Evolutionary conservation across 1,140 invertebrate genomes (phyloP).

Genomic region (Drosophila navojoa): DNA sequence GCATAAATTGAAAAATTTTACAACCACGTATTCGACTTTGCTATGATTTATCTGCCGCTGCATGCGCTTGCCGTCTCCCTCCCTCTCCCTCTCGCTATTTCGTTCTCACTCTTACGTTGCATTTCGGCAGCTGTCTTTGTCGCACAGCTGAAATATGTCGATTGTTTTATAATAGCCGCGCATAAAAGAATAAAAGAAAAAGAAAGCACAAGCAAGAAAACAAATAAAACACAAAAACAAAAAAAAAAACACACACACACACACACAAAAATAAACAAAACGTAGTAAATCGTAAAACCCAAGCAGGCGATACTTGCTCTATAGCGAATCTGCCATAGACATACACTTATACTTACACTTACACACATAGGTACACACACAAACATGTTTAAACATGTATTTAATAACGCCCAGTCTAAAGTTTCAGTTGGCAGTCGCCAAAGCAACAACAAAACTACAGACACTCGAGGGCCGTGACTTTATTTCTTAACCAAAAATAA

Average conservation of each 20-base stretch:
- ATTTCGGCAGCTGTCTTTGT: constrained; percentile 7
- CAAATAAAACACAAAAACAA: constrained; percentile 25
- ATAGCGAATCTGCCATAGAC: constrained; percentile 6
- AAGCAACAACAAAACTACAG: constrained; percentile 54
- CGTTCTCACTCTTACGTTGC: neutral
- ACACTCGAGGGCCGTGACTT: constrained; percentile 66
- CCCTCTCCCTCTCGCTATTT: neutral
- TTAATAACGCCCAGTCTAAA: constrained; percentile 3
- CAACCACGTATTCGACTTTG: constrained; percentile 51
- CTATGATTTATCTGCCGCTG: constrained; percentile 49
- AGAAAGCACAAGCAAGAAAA: constrained; percentile 16
- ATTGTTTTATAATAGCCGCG: constrained; percentile 48
- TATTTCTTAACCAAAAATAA: constrained; percentile 43
- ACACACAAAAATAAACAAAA: constrained; percentile 22
- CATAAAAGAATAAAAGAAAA: constrained; percentile 31
- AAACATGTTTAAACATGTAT: neutral
- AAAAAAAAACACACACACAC: too few relatives aligned
- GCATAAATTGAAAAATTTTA: constrained; percentile 65
- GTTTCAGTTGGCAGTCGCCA: constrained; percentile 27
- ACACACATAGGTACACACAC: neutral
- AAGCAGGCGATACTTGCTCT: constrained; percentile 22
- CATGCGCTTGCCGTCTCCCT: neutral
- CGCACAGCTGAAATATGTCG: constrained; percentile 49
- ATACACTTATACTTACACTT: neutral
- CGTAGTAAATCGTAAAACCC: constrained; percentile 7